Percentiles rank a stretch among this genome's conserved stretches.
phyloP scores from a whole-genome alignment of 2,888 invertebrate species.

The Phaedon cochleariae region DNA sequence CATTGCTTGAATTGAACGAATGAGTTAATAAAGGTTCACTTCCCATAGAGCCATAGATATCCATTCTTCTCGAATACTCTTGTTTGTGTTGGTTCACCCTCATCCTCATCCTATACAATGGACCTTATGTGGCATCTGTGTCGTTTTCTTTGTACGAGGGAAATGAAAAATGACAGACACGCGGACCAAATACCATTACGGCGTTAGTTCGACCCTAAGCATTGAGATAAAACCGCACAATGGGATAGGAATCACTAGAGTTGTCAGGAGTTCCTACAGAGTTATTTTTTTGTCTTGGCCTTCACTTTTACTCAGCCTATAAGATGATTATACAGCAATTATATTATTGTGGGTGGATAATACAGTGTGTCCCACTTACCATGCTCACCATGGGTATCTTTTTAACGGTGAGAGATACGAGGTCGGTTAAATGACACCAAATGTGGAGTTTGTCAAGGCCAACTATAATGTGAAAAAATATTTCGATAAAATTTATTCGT shows the following conservation, averaged over 20 bases:
- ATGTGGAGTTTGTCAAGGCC: too few relatives aligned
- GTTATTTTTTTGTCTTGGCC: too few relatives aligned
- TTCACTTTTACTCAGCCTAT: too few relatives aligned
- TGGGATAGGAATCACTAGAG: slow-evolving; percentile 24
- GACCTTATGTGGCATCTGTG: slow-evolving; percentile 6
- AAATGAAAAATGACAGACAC: slow-evolving; percentile 37
- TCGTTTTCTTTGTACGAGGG: slow-evolving; percentile 18
- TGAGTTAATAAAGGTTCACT: background rate
- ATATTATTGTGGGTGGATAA: too few relatives aligned
- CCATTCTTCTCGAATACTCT: background rate
- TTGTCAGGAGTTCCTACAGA: background rate
- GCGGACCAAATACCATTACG: slow-evolving; percentile 36
- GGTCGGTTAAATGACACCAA: too few relatives aligned
- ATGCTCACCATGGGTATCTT: too few relatives aligned
- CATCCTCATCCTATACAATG: slow-evolving; percentile 7
- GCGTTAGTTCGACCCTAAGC: slow-evolving; percentile 27
- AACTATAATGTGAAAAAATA: too few relatives aligned
- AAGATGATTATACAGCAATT: too few relatives aligned
- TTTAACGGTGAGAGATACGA: too few relatives aligned
- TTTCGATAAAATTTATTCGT: too few relatives aligned
- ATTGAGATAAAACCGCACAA: slow-evolving; percentile 35
- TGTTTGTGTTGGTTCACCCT: slow-evolving; percentile 3
- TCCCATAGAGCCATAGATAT: background rate
- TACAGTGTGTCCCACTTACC: too few relatives aligned
- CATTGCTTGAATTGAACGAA: background rate